Evolutionary conservation across 2,888 invertebrate species (phyloP).

Genomic region (Lutraria lutraria): DNA sequence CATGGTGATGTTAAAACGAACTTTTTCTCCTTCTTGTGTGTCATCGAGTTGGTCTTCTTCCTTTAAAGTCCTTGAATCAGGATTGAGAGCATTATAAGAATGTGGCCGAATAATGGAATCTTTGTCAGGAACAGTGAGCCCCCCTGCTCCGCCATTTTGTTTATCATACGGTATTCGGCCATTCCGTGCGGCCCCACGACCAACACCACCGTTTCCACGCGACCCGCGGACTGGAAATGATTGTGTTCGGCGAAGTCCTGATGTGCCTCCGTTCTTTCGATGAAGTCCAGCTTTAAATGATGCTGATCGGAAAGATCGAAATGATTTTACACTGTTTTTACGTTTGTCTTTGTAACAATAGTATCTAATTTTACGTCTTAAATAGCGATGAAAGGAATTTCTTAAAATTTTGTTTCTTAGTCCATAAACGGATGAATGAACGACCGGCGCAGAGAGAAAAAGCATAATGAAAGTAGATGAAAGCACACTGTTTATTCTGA

Average conservation of each 20-base stretch:
- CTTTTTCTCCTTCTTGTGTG: background rate
- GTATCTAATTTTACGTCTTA: constrained; percentile 75
- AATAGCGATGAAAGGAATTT: constrained; percentile 79
- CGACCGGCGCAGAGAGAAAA: constrained; percentile 80
- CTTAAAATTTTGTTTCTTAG: constrained; percentile 81
- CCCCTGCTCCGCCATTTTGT: constrained; percentile 44
- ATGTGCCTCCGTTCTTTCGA: constrained; percentile 48
- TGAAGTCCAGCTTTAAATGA: constrained; percentile 65
- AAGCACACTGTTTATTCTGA: constrained; percentile 68
- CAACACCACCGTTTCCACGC: background rate
- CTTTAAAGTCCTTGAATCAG: background rate
- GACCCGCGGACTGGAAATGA: constrained; percentile 67
- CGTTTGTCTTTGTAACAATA: constrained; percentile 79
- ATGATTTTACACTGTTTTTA: constrained; percentile 76
- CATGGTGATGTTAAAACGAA: background rate
- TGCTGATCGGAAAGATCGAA: constrained; percentile 68
- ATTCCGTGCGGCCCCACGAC: constrained; percentile 1
- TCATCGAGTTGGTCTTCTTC: background rate
- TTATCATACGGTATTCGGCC: constrained; percentile 24
- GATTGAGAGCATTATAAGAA: constrained; percentile 72
- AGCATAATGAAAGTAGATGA: constrained; percentile 78
- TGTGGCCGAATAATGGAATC: constrained; percentile 70
- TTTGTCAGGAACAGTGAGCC: constrained; percentile 39
- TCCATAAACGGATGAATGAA: constrained; percentile 82
- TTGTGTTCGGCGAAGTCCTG: constrained; percentile 64